Evolutionary conservation across 1,140 invertebrate species (phyloP), one percentile per base, ranked within the genome.

Genomic region (Lucilia cuprina): DNA sequence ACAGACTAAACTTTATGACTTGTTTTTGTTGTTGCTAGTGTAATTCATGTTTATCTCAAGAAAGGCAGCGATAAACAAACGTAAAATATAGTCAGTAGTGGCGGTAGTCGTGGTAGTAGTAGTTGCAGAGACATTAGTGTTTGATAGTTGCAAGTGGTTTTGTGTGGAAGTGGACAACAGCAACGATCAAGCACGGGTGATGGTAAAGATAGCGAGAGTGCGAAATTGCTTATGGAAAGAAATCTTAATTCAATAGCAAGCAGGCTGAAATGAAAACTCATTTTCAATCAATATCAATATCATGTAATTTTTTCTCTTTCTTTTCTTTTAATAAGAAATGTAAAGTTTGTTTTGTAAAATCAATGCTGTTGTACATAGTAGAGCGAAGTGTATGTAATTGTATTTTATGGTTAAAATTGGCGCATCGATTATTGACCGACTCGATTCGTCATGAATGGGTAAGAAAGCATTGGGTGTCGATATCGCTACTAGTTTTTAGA

Each of bases 171-270:
- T 70, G 19, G 21, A 21, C 65, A 25, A n/a, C 65, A 65, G 60
- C 17, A 21, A 9, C 19, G 21, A 70, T 7, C 65, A 70, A 21
- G 4, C 65, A 70, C 21, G 65, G 65, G 5, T 70, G 65, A 70
- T 21, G 41, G 77, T 25, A 49, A 80, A 80, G 77, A 80, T 80
- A 80, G 77, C 77, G 77, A 80, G 77, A 80, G 77, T 80, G 77
- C 77, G 47, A 80, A 70, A 70, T 70, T 70, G 65, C 65, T 70
- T 70, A 70, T 19, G 65, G 19, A 55, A 70, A 21, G 21, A 21
- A 70, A 70, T 70, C 65, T 60, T 60, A 60, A 70, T 70, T 70
- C 65, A 21, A 70, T 70, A 7, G 7, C 10, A 19, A 30, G n/a
- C 65, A 25, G 19, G 17, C 65, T n/a, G 8, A 17, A 70, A 9